Evolutionary conservation across 2,113 vertebrate species (phyloP).

Genomic region (Oophaga pumilio): DNA sequence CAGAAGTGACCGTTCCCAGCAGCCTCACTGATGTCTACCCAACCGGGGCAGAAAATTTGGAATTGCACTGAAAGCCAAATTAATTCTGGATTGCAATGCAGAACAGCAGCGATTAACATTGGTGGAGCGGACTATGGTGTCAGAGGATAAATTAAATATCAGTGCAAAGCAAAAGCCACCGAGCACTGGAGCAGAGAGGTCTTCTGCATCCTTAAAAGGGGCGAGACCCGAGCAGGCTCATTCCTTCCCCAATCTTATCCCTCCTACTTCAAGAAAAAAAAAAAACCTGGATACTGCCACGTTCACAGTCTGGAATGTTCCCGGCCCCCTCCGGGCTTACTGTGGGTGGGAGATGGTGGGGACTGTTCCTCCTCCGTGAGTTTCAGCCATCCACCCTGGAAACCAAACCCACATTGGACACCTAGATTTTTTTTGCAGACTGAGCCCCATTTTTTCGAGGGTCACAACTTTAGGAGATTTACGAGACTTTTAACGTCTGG

Average conservation of each 20-base stretch:
- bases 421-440: neutral
- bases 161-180: too few relatives aligned
- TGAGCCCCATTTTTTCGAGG: neutral
- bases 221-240: neutral
- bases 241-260: constrained; percentile 14
- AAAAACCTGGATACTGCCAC: constrained; percentile 50
- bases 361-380: neutral
- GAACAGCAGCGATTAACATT: too few relatives aligned
- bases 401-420: neutral
- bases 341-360: constrained; percentile 28
- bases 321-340: constrained; percentile 9
- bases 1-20: too few relatives aligned
- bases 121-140: neutral
- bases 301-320: constrained; percentile 51
- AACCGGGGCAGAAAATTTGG: too few relatives aligned
- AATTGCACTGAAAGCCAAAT: too few relatives aligned
- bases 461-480: neutral
- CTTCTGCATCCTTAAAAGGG: neutral
- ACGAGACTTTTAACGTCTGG: neutral
- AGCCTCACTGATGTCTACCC: too few relatives aligned
- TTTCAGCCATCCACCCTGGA: neutral
- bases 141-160: neutral
- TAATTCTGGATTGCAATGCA: too few relatives aligned
- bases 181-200: too few relatives aligned
- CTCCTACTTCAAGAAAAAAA: neutral